These are phyloP conservation scores for Diplolepis rosae DNA, from an alignment of 2,888 invertebrate species.

Conservation along the genomic window DNA sequence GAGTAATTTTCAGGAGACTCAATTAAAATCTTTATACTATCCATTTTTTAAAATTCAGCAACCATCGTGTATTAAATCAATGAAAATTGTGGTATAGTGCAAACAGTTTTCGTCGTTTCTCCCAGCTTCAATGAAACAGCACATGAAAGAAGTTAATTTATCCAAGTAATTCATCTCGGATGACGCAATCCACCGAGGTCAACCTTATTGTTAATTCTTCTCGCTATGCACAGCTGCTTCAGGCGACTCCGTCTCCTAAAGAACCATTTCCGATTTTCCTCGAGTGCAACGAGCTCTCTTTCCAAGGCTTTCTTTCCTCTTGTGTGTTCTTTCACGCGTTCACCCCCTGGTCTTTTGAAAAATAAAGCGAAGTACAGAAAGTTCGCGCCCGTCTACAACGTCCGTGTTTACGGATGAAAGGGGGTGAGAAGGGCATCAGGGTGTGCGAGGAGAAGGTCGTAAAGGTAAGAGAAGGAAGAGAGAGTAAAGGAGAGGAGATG, in stretches of 20 bases:
- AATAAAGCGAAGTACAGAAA: conserved; percentile 9
- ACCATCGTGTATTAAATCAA: too few relatives aligned
- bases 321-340: conserved; percentile 14
- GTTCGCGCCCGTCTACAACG: conserved; percentile 3
- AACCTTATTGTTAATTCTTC: conserved; percentile 33
- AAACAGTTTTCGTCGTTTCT: too few relatives aligned
- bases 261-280: conserved; percentile 15
- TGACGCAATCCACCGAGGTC: background rate
- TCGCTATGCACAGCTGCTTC: conserved; percentile 39
- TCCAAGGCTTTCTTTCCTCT: background rate
- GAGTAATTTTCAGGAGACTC: too few relatives aligned
- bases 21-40: too few relatives aligned
- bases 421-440: background rate
- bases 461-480: conserved; percentile 64
- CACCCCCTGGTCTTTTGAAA: conserved; percentile 11
- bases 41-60: too few relatives aligned
- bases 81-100: too few relatives aligned
- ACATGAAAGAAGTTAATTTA: background rate
- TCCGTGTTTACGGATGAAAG: conserved; percentile 8
- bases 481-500: conserved; percentile 48
- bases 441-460: conserved; percentile 41
- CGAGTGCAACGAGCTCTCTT: background rate
- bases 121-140: background rate
- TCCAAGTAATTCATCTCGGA: background rate
- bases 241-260: conserved; percentile 10